Conservation (phyloP, 2,113 vertebrate species). For the Sinocyclocheilus anophthalmus region DNA sequence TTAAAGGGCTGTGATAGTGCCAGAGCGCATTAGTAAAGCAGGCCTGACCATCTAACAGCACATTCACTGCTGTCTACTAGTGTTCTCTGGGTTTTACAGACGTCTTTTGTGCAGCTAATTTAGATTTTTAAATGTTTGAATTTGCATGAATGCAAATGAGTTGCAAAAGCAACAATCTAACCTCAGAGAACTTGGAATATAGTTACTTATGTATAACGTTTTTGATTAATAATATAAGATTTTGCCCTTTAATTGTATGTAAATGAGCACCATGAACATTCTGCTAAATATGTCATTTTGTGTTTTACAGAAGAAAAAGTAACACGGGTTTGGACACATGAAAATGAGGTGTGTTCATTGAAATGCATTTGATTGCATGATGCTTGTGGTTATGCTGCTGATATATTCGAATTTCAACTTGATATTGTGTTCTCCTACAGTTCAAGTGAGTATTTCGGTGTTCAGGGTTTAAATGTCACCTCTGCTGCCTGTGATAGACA, state of each 20-base stretch:
- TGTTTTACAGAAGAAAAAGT: background rate
- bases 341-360: background rate
- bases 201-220: background rate
- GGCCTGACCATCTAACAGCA: background rate
- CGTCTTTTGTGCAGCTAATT: background rate
- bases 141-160: background rate
- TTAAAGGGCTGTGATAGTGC: constrained; percentile 4
- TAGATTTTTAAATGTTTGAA: background rate
- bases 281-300: background rate
- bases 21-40: constrained; percentile 15
- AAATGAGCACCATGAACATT: background rate
- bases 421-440: background rate
- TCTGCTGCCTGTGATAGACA: constrained; percentile 64
- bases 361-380: background rate
- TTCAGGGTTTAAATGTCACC: background rate
- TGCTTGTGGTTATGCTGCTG: too few relatives aligned
- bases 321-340: background rate
- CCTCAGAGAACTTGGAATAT: too few relatives aligned
- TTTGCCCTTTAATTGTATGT: background rate
- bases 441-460: background rate
- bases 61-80: background rate
- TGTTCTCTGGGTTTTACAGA: background rate
- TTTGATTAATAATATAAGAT: background rate
- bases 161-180: background rate
- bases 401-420: too few relatives aligned